phyloP scores from a whole-genome alignment of 2,113 vertebrate genomes.

The Toxotes chatareus region DNA sequence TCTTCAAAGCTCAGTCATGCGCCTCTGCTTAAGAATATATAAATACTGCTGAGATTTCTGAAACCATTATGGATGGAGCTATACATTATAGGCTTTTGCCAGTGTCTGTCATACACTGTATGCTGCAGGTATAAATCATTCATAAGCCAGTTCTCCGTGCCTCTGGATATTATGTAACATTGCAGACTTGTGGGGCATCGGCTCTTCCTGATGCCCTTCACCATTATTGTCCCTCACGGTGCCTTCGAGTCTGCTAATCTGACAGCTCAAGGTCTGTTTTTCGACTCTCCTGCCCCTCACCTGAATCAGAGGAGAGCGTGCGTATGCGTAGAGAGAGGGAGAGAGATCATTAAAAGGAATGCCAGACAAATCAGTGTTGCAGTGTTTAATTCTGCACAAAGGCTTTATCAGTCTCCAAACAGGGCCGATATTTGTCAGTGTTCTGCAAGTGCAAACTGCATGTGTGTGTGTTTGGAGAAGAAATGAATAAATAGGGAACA shows the following conservation, averaged over 20 bases:
- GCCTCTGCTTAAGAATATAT: conserved; percentile 1
- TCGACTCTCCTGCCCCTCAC: not conserved
- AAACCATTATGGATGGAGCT: conserved; percentile 19
- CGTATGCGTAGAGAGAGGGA: not conserved
- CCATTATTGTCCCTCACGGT: conserved; percentile 7
- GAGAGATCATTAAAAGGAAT: conserved; percentile 32
- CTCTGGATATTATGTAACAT: conserved; percentile 35
- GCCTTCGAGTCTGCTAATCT: conserved; percentile 24
- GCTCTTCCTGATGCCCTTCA: conserved; percentile 23
- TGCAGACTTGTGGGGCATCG: conserved; percentile 21
- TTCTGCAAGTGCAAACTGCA: not conserved
- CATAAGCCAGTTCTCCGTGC: conserved; percentile 2
- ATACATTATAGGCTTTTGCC: conserved; percentile 24
- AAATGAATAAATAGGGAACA: not conserved
- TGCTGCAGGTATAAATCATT: conserved; percentile 52
- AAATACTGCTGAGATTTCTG: conserved; percentile 27
- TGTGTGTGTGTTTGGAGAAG: conserved; percentile 11
- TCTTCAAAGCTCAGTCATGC: conserved; percentile 29
- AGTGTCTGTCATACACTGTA: conserved; percentile 17
- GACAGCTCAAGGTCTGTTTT: conserved; percentile 49
- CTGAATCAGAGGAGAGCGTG: not conserved
- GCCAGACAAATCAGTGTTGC: not conserved
- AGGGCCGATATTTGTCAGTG: conserved; percentile 8
- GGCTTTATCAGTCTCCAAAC: conserved; percentile 15
- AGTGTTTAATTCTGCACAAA: not conserved